Conservation (phyloP, 2,113 vertebrate genomes). For the Cranoglanis bouderius region DNA sequence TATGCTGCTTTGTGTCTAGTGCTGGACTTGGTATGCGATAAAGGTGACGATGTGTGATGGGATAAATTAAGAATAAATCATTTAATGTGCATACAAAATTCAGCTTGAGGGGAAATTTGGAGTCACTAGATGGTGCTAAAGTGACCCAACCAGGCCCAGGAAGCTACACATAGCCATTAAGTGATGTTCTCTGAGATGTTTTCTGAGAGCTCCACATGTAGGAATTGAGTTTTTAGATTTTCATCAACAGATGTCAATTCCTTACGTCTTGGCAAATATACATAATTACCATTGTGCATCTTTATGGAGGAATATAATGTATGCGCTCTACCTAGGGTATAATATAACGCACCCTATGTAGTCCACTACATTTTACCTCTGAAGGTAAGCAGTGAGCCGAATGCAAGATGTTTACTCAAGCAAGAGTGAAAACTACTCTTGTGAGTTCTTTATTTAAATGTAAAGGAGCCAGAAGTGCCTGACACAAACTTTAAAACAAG, state of each 20-base stretch:
- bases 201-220: too few relatives aligned
- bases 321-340: neutral
- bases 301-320: neutral
- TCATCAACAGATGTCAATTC: too few relatives aligned
- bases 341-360: neutral
- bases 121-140: neutral
- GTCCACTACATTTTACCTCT: neutral
- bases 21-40: neutral
- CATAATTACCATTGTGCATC: neutral
- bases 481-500: neutral
- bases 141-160: neutral
- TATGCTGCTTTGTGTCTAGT: neutral
- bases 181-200: too few relatives aligned
- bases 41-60: neutral
- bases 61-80: neutral
- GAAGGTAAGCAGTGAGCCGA: neutral
- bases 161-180: neutral
- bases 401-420: neutral
- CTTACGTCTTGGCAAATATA: too few relatives aligned
- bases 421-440: neutral
- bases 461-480: neutral
- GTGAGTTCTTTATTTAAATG: neutral
- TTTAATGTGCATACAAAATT: neutral
- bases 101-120: neutral
- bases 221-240: too few relatives aligned